Percentiles rank a stretch among this genome's conserved stretches.
Evolutionary conservation across 2,888 invertebrate genomes (phyloP).

Genomic region (Hylaea fasciaria): DNA sequence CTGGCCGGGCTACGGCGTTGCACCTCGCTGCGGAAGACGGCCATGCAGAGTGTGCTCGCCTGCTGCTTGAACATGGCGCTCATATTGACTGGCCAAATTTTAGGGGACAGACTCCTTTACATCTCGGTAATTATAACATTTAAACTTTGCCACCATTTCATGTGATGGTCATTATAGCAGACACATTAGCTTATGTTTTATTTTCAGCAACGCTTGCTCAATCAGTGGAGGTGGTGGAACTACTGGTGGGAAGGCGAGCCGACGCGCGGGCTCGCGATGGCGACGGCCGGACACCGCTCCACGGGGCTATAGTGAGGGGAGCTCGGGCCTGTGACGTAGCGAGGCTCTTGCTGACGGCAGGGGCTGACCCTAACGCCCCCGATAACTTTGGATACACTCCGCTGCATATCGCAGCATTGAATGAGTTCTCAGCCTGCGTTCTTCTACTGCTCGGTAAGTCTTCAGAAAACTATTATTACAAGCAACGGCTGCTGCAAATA

Average conservation of each 20-base stretch:
- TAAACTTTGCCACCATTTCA: neutral
- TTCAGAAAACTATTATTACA: neutral
- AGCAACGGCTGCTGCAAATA: no score
- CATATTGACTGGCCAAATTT: conserved; percentile 90
- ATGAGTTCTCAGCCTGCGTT: conserved; percentile 92
- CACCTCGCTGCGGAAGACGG: conserved; percentile 96
- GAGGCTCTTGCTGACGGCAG: conserved; percentile 86
- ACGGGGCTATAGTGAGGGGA: conserved; percentile 92
- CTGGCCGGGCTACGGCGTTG: conserved; percentile 90
- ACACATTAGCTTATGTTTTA: neutral
- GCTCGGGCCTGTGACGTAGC: conserved; percentile 89
- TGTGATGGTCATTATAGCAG: neutral
- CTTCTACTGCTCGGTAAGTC: conserved; percentile 86
- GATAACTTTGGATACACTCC: conserved; percentile 94
- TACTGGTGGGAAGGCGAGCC: conserved; percentile 87
- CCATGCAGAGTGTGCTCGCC: conserved; percentile 89
- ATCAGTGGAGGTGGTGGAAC: conserved; percentile 90
- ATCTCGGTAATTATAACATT: conserved; percentile 80
- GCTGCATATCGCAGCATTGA: conserved; percentile 92
- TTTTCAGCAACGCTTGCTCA: conserved; percentile 89
- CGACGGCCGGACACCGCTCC: conserved; percentile 91
- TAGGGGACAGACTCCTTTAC: conserved; percentile 92
- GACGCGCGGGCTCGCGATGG: conserved; percentile 88
- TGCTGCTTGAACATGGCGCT: conserved; percentile 90
- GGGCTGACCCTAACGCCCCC: conserved; percentile 90